Evolutionary conservation across 2,113 vertebrate species (phyloP).

Genomic region (Xerus inauris): DNA sequence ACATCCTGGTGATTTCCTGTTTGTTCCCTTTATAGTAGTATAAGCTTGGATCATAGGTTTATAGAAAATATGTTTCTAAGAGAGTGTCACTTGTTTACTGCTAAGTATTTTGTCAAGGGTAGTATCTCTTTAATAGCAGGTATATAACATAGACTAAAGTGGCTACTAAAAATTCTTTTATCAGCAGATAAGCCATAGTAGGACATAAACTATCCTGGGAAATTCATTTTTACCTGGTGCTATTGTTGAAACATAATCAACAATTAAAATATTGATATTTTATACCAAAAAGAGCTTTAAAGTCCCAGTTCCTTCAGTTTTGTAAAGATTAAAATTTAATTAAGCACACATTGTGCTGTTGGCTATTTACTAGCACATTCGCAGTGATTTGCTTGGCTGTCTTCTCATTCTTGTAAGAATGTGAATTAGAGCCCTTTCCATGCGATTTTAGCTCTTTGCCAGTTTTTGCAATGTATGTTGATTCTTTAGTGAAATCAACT

Average conservation of each 20-base stretch:
- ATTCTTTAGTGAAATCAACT: background rate
- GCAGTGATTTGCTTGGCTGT: background rate
- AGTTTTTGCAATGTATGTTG: background rate
- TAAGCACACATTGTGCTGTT: too few species aligned
- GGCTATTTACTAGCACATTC: background rate
- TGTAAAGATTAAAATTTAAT: too few species aligned
- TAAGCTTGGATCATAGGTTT: background rate
- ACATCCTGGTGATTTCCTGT: background rate
- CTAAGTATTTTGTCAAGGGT: background rate
- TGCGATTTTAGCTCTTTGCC: background rate
- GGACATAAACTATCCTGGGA: background rate
- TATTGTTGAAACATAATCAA: conserved; percentile 6
- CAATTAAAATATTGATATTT: background rate
- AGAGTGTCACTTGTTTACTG: background rate
- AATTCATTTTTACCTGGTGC: background rate
- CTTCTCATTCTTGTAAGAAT: background rate
- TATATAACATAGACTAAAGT: conserved; percentile 4
- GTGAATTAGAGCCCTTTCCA: background rate
- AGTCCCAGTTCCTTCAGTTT: background rate
- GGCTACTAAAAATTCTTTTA: conserved; percentile 19
- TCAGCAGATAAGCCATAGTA: background rate
- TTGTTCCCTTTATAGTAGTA: background rate
- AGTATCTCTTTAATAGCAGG: background rate
- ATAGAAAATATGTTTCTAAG: background rate
- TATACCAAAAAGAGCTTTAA: background rate